phyloP scores from a whole-genome alignment of 2,888 invertebrate species.

The Trimorus sp. region DNA sequence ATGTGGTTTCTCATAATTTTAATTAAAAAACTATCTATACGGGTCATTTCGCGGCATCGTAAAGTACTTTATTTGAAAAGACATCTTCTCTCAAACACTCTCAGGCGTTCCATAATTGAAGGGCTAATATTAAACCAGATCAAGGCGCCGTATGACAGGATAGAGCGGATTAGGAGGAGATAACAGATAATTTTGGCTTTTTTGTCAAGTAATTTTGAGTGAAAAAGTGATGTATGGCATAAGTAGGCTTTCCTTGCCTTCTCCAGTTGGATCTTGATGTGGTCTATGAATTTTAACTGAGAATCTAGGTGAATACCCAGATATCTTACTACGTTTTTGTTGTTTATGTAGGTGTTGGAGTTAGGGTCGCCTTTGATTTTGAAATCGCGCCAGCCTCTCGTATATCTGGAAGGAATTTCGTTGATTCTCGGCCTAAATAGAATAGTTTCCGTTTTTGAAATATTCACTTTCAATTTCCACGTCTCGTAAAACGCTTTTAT shows the following conservation, averaged over 20 bases:
- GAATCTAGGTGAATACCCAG: background rate
- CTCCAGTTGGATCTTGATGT: background rate
- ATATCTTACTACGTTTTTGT: background rate
- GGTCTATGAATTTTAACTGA: background rate
- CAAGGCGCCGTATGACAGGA: constrained; percentile 31
- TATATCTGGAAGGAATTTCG: too few species aligned
- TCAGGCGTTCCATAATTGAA: constrained; percentile 26
- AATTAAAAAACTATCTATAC: constrained; percentile 17
- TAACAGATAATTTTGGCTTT: constrained; percentile 29
- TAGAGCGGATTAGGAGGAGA: constrained; percentile 6
- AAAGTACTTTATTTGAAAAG: constrained; percentile 16
- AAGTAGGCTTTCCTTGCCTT: constrained; percentile 6
- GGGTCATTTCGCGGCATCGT: constrained; percentile 13
- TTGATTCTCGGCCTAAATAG: background rate
- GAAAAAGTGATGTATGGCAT: background rate
- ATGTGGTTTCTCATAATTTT: constrained; percentile 18
- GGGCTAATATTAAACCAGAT: constrained; percentile 64
- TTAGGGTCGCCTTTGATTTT: background rate
- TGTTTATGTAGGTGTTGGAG: background rate
- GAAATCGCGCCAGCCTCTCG: too few species aligned
- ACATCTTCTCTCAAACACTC: constrained; percentile 11
- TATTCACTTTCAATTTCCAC: constrained; percentile 7
- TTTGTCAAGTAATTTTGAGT: background rate
- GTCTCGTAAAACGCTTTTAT: background rate
- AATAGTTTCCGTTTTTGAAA: background rate